These are phyloP conservation scores for Aptenodytes patagonicus DNA, from an alignment of 2,113 vertebrate genomes.

Conservation along the genomic window DNA sequence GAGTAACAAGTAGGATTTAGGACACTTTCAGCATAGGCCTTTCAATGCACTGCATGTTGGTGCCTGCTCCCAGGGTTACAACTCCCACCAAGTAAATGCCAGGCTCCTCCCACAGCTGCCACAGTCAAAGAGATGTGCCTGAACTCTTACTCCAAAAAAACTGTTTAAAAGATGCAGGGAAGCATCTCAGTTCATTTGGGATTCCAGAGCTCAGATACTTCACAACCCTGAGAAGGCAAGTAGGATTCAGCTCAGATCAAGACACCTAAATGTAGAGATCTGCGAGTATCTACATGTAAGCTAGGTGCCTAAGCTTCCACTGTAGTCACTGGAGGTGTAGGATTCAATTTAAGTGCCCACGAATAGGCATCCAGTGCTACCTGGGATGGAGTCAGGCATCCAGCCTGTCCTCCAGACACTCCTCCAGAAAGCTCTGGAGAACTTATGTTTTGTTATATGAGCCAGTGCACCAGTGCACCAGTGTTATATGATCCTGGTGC, in stretches of 20 bases:
- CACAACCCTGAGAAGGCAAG: not conserved
- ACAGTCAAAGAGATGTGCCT: not conserved
- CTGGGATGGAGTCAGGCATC: not conserved
- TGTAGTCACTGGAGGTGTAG: not conserved
- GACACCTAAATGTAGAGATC: not conserved
- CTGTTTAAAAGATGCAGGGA: not conserved
- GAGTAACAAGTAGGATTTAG: not conserved
- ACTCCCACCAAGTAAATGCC: not conserved
- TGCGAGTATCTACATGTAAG: not conserved
- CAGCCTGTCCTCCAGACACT: not conserved
- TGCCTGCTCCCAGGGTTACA: not conserved
- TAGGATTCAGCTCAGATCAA: not conserved
- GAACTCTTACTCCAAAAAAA: not conserved
- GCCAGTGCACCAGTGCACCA: not conserved
- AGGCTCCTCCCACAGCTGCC: not conserved
- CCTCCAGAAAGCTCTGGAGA: not conserved
- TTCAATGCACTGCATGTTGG: not conserved
- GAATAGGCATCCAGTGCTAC: fast-evolving
- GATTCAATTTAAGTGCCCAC: not conserved
- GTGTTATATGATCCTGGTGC: not conserved
- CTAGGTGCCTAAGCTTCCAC: not conserved
- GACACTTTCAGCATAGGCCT: not conserved
- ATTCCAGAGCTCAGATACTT: not conserved
- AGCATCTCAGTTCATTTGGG: not conserved
- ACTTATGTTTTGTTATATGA: not conserved